These are phyloP conservation scores for Bucorvus abyssinicus DNA, from an alignment of 2,797 vertebrate genomes.

Conservation along the genomic window DNA sequence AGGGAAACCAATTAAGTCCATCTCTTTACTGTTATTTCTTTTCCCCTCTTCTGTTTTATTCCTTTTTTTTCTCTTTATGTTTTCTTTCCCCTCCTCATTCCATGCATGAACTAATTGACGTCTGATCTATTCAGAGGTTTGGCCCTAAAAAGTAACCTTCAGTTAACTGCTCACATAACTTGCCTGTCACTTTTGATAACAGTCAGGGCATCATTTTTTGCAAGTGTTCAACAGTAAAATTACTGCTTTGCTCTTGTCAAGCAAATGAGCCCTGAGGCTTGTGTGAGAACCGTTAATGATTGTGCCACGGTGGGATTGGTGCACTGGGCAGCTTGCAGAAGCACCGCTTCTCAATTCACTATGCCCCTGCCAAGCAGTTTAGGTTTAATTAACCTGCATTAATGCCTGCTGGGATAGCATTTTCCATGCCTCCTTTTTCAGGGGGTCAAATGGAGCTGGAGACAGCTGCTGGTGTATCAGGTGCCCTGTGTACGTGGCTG, in stretches of 20 bases:
- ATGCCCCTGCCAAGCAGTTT: constrained; percentile 40
- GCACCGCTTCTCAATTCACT: background rate
- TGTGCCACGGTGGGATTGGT: constrained; percentile 22
- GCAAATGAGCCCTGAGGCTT: constrained; percentile 60
- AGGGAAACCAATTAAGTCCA: background rate
- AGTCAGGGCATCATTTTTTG: constrained; percentile 62
- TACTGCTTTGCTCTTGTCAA: constrained; percentile 66
- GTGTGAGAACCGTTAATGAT: constrained; percentile 40
- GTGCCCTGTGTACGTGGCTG: constrained; percentile 30
- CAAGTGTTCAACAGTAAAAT: constrained; percentile 69
- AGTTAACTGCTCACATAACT: constrained; percentile 70
- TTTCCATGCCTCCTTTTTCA: constrained; percentile 33
- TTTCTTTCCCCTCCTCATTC: constrained; percentile 12
- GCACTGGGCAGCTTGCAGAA: constrained; percentile 40
- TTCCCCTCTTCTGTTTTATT: background rate
- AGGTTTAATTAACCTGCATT: constrained; percentile 71
- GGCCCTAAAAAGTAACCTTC: constrained; percentile 68
- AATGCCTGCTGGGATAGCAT: constrained; percentile 36
- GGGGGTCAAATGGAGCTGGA: constrained; percentile 37
- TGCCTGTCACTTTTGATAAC: constrained; percentile 66
- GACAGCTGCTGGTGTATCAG: constrained; percentile 48
- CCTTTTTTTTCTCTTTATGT: background rate
- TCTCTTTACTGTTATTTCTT: background rate
- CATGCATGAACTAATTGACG: constrained; percentile 24
- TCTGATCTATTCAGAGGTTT: constrained; percentile 53